Percentiles rank a stretch among this genome's conserved stretches.
These are phyloP conservation scores for Platysternon megacephalum DNA, from an alignment of 2,113 vertebrate genomes.

Conservation along the genomic window DNA sequence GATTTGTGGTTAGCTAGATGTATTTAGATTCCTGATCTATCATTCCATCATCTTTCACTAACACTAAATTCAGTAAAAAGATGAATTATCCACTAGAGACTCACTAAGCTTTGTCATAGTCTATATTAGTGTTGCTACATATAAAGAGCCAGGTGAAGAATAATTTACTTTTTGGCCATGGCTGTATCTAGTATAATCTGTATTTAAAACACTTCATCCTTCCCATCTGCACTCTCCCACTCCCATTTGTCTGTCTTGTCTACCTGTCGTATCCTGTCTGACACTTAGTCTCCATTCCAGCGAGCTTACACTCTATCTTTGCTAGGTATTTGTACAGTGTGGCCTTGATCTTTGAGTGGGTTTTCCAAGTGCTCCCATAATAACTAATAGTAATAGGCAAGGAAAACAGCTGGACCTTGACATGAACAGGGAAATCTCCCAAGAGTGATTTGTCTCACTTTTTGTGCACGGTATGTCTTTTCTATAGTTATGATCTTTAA, in stretches of 20 bases:
- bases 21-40: background rate
- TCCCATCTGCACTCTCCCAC: background rate
- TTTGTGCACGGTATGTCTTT: background rate
- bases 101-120: background rate
- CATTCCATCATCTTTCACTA: background rate
- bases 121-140: background rate
- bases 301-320: too few relatives aligned
- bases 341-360: background rate
- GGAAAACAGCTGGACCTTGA: background rate
- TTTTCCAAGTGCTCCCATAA: background rate
- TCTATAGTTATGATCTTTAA: conserved; percentile 26
- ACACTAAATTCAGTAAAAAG: background rate
- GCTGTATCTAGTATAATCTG: background rate
- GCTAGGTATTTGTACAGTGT: background rate
- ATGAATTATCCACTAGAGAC: background rate
- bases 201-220: background rate
- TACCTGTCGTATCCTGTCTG: background rate
- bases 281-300: too few relatives aligned
- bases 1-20: background rate
- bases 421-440: background rate
- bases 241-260: background rate
- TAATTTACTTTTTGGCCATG: background rate
- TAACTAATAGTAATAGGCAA: background rate
- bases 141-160: background rate
- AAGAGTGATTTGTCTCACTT: background rate